These are phyloP conservation scores for Anoplolepis gracilipes DNA, from an alignment of 1,140 invertebrate species.

Conservation along the genomic window DNA sequence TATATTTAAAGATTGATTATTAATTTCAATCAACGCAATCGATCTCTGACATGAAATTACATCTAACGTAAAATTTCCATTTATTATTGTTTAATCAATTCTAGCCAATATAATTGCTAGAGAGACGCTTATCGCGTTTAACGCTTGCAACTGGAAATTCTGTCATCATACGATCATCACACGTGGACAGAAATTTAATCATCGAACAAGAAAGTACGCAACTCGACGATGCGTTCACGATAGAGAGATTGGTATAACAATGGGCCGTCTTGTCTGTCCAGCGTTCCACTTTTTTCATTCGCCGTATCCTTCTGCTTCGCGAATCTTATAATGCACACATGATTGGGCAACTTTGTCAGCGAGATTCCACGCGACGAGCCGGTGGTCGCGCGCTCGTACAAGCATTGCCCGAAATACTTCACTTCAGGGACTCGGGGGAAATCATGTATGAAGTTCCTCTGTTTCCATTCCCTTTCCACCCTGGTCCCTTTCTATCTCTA, in stretches of 20 bases:
- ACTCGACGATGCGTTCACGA: neutral
- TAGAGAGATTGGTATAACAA: conserved; percentile 3
- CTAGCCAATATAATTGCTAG: neutral
- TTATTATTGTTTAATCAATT: conserved; percentile 32
- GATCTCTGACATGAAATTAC: conserved; percentile 2
- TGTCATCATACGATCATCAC: neutral
- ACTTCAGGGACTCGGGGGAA: conserved; percentile 79
- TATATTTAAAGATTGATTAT: conserved; percentile 12
- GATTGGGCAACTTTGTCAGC: conserved; percentile 77
- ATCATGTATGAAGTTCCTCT: conserved; percentile 80
- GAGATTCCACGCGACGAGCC: conserved; percentile 70
- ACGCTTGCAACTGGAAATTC: conserved; percentile 13
- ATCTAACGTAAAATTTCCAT: conserved; percentile 44
- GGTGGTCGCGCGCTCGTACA: conserved; percentile 66
- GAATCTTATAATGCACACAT: conserved; percentile 78
- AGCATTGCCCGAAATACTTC: conserved; percentile 80
- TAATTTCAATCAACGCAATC: conserved; percentile 28
- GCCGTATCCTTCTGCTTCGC: conserved; percentile 58
- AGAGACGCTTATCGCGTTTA: conserved; percentile 11
- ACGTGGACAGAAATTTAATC: neutral
- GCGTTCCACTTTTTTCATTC: conserved; percentile 50
- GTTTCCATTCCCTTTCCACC: conserved; percentile 66
- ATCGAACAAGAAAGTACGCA: neutral
- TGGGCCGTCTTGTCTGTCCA: conserved; percentile 1
- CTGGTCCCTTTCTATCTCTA: conserved; percentile 67